A percentile compares a stretch with the other conserved stretches of the same genome.
phyloP scores from a whole-genome alignment of 2,113 vertebrate genomes.

The Saguinus midas region DNA sequence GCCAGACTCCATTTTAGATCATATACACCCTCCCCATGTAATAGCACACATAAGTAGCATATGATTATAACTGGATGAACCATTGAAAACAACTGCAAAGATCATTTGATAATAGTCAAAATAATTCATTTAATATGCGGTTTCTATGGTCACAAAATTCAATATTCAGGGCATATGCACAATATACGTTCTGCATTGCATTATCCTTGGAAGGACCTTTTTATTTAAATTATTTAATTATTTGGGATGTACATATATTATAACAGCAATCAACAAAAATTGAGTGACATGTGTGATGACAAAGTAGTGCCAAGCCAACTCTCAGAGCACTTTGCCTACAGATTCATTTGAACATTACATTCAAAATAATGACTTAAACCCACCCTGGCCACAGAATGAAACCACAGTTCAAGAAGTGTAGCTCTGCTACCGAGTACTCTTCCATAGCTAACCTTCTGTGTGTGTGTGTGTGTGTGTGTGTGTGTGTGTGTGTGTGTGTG shows the following conservation, averaged over 20 bases:
- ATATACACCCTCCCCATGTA: not conserved
- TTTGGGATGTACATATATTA: slow-evolving; percentile 7
- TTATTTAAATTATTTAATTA: slow-evolving; percentile 51
- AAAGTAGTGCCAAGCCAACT: not conserved
- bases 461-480: not conserved
- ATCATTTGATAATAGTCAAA: slow-evolving; percentile 17
- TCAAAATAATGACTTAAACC: slow-evolving; percentile 24
- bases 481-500: not conserved
- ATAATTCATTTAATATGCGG: not conserved
- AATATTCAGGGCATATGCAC: not conserved
- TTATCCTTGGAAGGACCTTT: not conserved
- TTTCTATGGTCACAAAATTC: slow-evolving; percentile 20
- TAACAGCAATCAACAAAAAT: slow-evolving; percentile 36
- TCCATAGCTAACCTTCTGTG: not conserved
- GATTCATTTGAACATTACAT: slow-evolving; percentile 20
- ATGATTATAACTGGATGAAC: not conserved
- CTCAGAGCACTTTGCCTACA: slow-evolving; percentile 4
- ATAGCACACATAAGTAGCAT: not conserved
- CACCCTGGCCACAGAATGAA: not conserved
- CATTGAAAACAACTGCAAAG: slow-evolving; percentile 40
- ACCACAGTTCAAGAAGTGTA: not conserved
- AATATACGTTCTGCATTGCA: not conserved
- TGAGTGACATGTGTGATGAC: slow-evolving; percentile 17
- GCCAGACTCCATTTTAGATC: not conserved
- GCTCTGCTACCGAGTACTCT: not conserved